phyloP scores from a whole-genome alignment of 2,888 invertebrate genomes.

The Tiphia femorata region DNA sequence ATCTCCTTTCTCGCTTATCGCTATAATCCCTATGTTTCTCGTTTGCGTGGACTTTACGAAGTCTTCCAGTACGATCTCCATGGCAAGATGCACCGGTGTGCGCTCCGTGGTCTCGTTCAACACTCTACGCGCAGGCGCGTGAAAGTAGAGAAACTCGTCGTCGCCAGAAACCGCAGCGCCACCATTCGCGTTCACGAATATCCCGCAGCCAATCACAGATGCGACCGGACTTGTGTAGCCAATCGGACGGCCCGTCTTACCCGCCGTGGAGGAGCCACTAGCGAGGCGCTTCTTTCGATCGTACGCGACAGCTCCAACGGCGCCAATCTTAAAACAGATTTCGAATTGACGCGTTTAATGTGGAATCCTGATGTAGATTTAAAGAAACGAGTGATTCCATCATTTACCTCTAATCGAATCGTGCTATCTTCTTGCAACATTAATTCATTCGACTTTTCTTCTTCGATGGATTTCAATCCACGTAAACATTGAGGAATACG shows the following conservation, averaged over 20 bases:
- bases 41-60: conserved; percentile 32
- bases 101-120: conserved; percentile 6
- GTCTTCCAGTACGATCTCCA: conserved; percentile 33
- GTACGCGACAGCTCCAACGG: conserved; percentile 46
- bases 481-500: neutral
- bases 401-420: neutral
- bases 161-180: conserved; percentile 51
- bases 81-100: no score
- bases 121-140: conserved; percentile 47
- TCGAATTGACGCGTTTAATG: no score
- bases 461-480: neutral
- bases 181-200: conserved; percentile 40
- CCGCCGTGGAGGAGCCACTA: conserved; percentile 47
- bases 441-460: neutral
- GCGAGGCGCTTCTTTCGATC: conserved; percentile 43
- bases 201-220: conserved; percentile 51
- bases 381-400: no score
- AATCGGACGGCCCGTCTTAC: conserved; percentile 29
- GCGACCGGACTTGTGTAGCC: conserved; percentile 45
- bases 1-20: conserved; percentile 36
- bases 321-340: conserved; percentile 31
- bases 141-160: conserved; percentile 40
- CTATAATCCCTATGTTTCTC: conserved; percentile 33
- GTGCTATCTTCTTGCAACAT: neutral
- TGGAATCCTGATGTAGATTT: no score